Conservation (phyloP, 2,113 vertebrate genomes). For the Oncorhynchus nerka region DNA sequence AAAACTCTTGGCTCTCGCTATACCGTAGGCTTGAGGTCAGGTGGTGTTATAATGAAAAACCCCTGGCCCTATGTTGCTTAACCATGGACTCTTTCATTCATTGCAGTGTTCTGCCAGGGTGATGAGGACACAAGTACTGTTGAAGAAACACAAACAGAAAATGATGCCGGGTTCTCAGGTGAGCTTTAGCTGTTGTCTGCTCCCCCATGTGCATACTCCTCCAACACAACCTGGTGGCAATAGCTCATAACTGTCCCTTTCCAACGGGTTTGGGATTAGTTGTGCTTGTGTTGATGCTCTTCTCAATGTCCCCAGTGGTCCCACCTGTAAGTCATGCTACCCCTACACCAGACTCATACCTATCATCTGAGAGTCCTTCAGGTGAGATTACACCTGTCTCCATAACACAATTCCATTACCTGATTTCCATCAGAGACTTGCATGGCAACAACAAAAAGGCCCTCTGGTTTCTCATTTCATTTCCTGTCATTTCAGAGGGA, state of each 20-base stretch:
- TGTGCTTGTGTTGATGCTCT: neutral
- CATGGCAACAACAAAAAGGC: too few species aligned
- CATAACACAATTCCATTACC: neutral
- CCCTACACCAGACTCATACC: rapidly evolving
- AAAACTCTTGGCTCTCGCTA: too few species aligned
- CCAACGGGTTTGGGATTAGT: too few species aligned
- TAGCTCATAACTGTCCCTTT: too few species aligned
- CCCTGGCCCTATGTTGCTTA: neutral
- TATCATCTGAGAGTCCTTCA: rapidly evolving
- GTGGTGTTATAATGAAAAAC: too few species aligned
- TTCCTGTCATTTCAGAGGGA: too few species aligned
- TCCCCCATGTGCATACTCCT: neutral
- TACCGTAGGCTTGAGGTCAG: too few species aligned
- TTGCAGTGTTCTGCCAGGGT: constrained; percentile 40
- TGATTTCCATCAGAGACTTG: too few species aligned
- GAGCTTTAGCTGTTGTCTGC: neutral
- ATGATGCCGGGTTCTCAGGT: neutral
- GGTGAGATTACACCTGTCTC: constrained; percentile 5
- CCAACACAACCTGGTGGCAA: neutral
- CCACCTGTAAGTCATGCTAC: rapidly evolving
- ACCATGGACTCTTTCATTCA: constrained; percentile 20
- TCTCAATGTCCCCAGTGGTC: neutral
- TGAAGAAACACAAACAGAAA: rapidly evolving
- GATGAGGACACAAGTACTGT: neutral
- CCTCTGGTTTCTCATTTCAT: too few species aligned